Base-by-base conservation (phyloP, 2,888 invertebrate species). In the Morinoia aosen region DNA sequence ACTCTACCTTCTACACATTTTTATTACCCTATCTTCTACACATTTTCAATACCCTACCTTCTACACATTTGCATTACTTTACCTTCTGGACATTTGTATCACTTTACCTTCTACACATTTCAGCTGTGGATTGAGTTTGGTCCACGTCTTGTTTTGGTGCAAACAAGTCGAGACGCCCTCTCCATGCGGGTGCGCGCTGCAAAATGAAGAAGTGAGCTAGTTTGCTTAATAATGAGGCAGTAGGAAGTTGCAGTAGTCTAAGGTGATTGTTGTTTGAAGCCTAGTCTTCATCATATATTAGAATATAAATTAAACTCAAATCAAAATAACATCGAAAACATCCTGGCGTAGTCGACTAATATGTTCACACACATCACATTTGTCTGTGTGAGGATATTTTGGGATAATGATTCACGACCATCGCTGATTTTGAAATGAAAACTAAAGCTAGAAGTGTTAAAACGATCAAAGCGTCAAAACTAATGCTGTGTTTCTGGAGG, bases 171-270 rank as follows among this genome's bases (percentile, higher is more conserved):
- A 61, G 0, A 64, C 56, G 11, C 95, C 95, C 16, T 61, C 48
- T 0, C 95, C 95, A 14, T 64, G 95, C 39, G 95, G 95, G 25
- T 33, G 56, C 16, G 58, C 95, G 33, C 95, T 95, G 95, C 61
- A 48, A 58, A 94, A 94, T 48, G 58, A 3, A 3, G 39, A 48
- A 39, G 33, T 33, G 76, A 8, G 19, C 7, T 76, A 16, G 33
- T 25, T 10, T 25, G 25, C 25, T 25, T 0, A 76, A 33, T 33
- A 33, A 25, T 33, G 33, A 76, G 76, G 76, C 76, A 76, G 25
- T 76, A 0, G 16, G 25, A 33, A 10, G 33, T 76, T 33, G 25
- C 33, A 33, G 76, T 0, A 25, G 33, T 76, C 33, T 3, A 76
- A 33, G 76, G 76, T 25, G 1, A 10, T 33, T 3, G 76, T 10